phyloP scores from a whole-genome alignment of 1,140 invertebrate species.

The Halesus radiatus region DNA sequence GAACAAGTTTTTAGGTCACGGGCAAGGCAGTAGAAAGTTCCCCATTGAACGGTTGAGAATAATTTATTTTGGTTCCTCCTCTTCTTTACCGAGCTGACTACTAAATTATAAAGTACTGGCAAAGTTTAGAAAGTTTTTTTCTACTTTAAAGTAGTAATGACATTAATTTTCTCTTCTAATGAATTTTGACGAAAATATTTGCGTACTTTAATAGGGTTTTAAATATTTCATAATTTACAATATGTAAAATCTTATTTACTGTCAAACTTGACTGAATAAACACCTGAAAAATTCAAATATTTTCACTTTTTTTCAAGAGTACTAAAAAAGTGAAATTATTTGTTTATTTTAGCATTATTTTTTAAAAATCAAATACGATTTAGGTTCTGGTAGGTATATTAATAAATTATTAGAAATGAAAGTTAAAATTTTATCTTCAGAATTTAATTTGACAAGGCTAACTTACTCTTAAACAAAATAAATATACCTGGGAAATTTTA shows the following conservation, averaged over 20 bases:
- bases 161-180: background rate
- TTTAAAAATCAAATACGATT: too few relatives aligned
- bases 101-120: background rate
- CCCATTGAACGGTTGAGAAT: background rate
- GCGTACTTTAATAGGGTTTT: background rate
- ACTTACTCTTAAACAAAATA: too few relatives aligned
- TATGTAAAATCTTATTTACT: too few relatives aligned
- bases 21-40: conserved; percentile 18
- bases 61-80: background rate
- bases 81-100: background rate
- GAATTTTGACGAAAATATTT: background rate
- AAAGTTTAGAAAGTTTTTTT: conserved; percentile 18
- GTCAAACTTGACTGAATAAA: too few relatives aligned
- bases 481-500: too few relatives aligned
- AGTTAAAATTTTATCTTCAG: background rate
- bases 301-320: too few relatives aligned
- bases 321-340: too few relatives aligned
- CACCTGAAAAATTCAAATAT: too few relatives aligned
- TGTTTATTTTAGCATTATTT: too few relatives aligned
- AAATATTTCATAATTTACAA: background rate
- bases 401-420: too few relatives aligned
- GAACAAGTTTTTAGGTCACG: background rate
- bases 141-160: background rate
- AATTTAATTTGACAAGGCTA: background rate
- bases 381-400: too few relatives aligned